phyloP scores from a whole-genome alignment of 2,113 vertebrate species.

The Scartelaos histophorus region DNA sequence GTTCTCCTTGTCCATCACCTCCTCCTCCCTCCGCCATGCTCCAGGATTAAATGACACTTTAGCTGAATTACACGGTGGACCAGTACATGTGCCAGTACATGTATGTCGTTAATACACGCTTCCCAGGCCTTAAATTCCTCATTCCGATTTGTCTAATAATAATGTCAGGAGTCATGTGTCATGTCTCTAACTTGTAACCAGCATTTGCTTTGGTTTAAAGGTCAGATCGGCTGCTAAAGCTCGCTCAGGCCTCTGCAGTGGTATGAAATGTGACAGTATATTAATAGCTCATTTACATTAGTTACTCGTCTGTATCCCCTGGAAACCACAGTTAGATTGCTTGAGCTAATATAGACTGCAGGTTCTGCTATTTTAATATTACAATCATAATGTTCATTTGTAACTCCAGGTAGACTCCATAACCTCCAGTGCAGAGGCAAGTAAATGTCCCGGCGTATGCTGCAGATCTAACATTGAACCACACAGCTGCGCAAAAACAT shows the following conservation, averaged over 20 bases:
- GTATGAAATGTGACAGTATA: conserved; percentile 5
- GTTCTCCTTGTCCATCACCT: background rate
- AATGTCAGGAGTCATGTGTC: background rate
- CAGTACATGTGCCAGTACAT: background rate
- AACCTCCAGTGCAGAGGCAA: no score
- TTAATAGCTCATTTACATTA: conserved; percentile 8
- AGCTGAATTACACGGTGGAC: background rate
- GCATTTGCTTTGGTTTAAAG: conserved; percentile 8
- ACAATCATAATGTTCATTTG: background rate
- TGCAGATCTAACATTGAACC: background rate
- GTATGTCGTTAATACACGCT: background rate
- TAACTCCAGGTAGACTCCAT: background rate
- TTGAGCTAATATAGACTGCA: background rate
- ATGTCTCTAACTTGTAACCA: conserved; percentile 3
- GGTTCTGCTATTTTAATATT: background rate
- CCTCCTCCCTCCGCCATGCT: background rate
- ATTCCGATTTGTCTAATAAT: background rate
- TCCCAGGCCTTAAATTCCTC: background rate
- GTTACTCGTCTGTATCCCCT: background rate
- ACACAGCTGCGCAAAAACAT: background rate
- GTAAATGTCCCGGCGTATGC: background rate
- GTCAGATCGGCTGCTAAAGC: conserved; percentile 1
- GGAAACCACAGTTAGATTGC: background rate
- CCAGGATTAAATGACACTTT: background rate
- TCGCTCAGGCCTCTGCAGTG: background rate